Base-by-base conservation (phyloP, 1,140 invertebrate species). In the Orius insidiosus region DNA sequence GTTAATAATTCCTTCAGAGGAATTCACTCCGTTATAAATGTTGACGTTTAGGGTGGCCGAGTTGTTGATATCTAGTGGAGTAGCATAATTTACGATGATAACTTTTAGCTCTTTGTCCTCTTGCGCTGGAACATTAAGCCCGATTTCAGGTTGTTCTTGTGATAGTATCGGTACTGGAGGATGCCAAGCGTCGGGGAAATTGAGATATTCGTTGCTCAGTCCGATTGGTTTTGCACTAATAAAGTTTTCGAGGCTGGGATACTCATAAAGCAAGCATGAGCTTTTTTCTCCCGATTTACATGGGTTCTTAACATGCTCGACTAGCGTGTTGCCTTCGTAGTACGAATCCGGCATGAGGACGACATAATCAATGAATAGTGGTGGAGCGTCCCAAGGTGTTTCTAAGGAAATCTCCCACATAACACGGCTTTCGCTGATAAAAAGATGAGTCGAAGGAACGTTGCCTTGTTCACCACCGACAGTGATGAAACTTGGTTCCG, bases 311-410 rank as follows among this genome's bases (percentile, higher is more conserved):
- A 95, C 78, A 37, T 80, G 72, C 1, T 41, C 45, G 9, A 85
- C 83, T 0, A 98, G 63, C 16, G 93, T 77, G 0, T 78, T 82
- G 0, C 85, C 92, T 62, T 96, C 87, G 58, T 95, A 98, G 58
- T 93, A 99, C 11, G 89, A 85, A 53, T 86, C 77, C 0, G 95
- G 95, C 32, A 99, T 63, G 0, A 98, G 65, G 4, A 95, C 90
- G 63, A 98, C 85, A 61, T 98, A 99, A 66, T 98, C 94, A 80
- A 85, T 58, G 33, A 63, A 60, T 54, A 41, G 52, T 2, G 14
- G 3, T 4, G 16, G 10, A 3, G 11, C 10, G 3, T 41, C 11
- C 11, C 11, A 41, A 3, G 16, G 11, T 14, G 11, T 24, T 7
- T 24, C 24, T 3, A 24, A 24, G 24, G 24, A 24, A 24, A 24